These are phyloP conservation scores for Panagrolaimus sp. DNA, from an alignment of 1,140 invertebrate genomes.

Conservation along the genomic window DNA sequence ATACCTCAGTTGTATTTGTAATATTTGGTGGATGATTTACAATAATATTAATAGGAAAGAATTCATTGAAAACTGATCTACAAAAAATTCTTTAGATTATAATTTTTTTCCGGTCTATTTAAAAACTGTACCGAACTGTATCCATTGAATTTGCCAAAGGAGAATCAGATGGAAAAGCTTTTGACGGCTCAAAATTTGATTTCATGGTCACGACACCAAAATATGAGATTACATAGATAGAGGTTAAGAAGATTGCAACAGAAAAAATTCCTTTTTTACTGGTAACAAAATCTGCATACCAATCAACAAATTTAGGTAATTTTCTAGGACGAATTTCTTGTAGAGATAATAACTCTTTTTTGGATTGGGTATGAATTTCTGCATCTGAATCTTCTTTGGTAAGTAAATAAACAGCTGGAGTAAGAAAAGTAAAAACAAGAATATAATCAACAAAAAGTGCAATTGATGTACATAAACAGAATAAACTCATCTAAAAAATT, in stretches of 20 bases:
- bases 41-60: constrained; percentile 54
- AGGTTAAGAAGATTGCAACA: constrained; percentile 28
- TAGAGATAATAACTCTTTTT: constrained; percentile 2
- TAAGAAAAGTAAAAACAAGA: constrained; percentile 51
- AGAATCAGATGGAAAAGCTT: constrained; percentile 57
- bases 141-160: constrained; percentile 48
- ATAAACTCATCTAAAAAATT: constrained; percentile 51
- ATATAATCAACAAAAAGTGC: constrained; percentile 56
- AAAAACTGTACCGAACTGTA: constrained; percentile 26
- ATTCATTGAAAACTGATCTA: constrained; percentile 54
- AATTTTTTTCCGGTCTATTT: constrained; percentile 9
- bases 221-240: constrained; percentile 43
- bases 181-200: constrained; percentile 54
- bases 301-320: neutral
- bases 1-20: constrained; percentile 38
- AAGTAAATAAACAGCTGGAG: neutral
- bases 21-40: constrained; percentile 56
- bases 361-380: neutral
- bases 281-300: constrained; percentile 44
- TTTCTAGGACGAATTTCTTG: neutral
- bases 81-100: constrained; percentile 25
- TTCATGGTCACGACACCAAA: constrained; percentile 47
- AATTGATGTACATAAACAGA: constrained; percentile 57
- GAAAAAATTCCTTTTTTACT: constrained; percentile 39
- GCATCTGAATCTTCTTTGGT: neutral